Conservation (phyloP, 2,113 vertebrate genomes). For the Centropus unirufus region DNA sequence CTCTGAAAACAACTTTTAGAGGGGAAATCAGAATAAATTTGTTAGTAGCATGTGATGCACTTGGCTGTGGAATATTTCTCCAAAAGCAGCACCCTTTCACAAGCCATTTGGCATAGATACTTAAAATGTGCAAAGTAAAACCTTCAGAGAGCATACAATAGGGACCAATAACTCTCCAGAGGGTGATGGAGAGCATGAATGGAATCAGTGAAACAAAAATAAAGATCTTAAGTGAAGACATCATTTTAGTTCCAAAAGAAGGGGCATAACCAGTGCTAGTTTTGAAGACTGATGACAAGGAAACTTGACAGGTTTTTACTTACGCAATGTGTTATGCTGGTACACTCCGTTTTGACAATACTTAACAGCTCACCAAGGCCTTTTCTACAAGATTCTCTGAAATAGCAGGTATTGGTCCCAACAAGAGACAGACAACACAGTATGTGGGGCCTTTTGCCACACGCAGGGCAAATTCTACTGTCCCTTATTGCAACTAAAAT, state of each 20-base stretch:
- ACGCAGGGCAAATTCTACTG: neutral
- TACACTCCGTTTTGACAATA: neutral
- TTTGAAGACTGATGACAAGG: neutral
- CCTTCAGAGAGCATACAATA: neutral
- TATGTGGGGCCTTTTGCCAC: neutral
- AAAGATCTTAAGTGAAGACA: neutral
- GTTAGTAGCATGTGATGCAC: neutral
- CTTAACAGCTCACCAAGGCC: neutral
- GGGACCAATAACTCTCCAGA: neutral
- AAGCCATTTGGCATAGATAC: neutral
- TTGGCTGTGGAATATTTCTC: neutral
- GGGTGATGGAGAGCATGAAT: neutral
- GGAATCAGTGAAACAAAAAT: neutral
- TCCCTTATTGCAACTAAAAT: neutral
- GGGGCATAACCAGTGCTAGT: neutral
- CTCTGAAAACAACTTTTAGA: neutral
- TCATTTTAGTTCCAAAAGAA: neutral
- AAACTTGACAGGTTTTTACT: neutral
- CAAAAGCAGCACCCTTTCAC: neutral
- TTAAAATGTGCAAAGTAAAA: neutral
- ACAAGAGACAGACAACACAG: neutral
- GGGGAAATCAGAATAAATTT: neutral
- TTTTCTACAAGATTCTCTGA: neutral
- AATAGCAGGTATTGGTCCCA: neutral
- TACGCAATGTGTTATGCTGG: neutral